Evolutionary conservation across 1,140 invertebrate genomes (phyloP).

Genomic region (Hermatobates lingyangjiaoensis): DNA sequence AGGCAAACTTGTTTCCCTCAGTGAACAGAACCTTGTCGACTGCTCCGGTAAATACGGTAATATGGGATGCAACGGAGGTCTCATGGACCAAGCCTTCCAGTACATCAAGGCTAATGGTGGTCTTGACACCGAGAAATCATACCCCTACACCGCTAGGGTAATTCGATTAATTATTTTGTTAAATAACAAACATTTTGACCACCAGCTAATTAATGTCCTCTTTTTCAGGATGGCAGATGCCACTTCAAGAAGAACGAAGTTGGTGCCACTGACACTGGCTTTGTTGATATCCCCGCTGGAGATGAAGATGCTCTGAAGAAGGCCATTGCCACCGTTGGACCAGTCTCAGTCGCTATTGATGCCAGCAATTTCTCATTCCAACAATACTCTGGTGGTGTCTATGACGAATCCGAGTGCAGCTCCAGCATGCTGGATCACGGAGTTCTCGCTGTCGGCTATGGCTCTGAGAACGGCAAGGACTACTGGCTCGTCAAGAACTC

Average conservation of each 20-base stretch:
- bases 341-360: slow-evolving; percentile 55
- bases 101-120: slow-evolving; percentile 81
- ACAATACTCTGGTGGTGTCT: slow-evolving; percentile 45
- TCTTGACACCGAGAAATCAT: slow-evolving; percentile 81
- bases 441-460: slow-evolving; percentile 85
- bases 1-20: slow-evolving; percentile 69
- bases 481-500: slow-evolving; percentile 93
- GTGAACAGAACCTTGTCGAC: slow-evolving; percentile 94
- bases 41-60: slow-evolving; percentile 81
- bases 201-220: too few relatives aligned
- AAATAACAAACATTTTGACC: too few relatives aligned
- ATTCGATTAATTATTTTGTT: too few relatives aligned
- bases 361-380: slow-evolving; percentile 59
- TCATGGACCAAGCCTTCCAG: slow-evolving; percentile 83
- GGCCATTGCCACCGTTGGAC: slow-evolving; percentile 63
- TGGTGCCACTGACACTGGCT: slow-evolving; percentile 70
- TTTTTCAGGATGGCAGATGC: slow-evolving; percentile 31
- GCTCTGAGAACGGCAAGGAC: slow-evolving; percentile 54
- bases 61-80: slow-evolving; percentile 85
- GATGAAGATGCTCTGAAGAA: slow-evolving; percentile 46
- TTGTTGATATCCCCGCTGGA: slow-evolving; percentile 51
- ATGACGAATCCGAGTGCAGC: too few relatives aligned
- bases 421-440: slow-evolving; percentile 88
- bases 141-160: slow-evolving; percentile 42
- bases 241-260: slow-evolving; percentile 46